Percentiles rank a stretch among this genome's conserved stretches.
Evolutionary conservation across 2,113 vertebrate genomes (phyloP).

Genomic region (Corynorhinus townsendii): DNA sequence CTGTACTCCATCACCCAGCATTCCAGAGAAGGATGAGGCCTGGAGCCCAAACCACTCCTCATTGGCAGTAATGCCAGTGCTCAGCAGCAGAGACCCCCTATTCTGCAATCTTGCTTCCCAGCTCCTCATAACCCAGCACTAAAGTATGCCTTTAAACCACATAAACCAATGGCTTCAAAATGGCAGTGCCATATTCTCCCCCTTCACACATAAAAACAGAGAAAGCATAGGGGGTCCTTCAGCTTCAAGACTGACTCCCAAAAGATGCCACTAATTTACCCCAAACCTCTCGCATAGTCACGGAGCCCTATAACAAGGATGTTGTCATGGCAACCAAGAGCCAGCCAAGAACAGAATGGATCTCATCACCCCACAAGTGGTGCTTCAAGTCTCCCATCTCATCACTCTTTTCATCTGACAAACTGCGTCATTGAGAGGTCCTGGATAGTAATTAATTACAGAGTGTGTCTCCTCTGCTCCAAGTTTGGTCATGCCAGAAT

Average conservation of each 20-base stretch:
- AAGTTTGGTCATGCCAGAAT: not conserved
- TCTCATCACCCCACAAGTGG: constrained; percentile 62
- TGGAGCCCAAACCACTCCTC: not conserved
- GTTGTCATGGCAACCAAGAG: constrained; percentile 65
- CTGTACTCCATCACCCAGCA: not conserved
- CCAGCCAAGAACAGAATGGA: constrained; percentile 43
- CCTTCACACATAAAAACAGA: not conserved
- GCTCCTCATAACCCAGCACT: not conserved
- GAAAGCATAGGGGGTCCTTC: not conserved
- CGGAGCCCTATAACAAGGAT: not conserved
- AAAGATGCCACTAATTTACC: constrained; percentile 20
- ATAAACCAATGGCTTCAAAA: not conserved
- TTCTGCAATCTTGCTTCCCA: not conserved
- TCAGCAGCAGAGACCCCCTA: not conserved
- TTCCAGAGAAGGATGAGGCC: not conserved
- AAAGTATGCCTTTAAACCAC: not conserved
- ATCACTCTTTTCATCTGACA: constrained; percentile 42
- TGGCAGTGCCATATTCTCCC: not conserved
- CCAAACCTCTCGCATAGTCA: constrained; percentile 2
- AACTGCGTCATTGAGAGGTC: constrained; percentile 1
- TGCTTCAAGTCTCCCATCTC: constrained; percentile 57
- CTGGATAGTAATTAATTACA: constrained; percentile 47
- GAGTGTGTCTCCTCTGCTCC: not conserved
- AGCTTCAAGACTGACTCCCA: constrained; percentile 26
- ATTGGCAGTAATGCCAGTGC: not conserved